Conservation (phyloP, 2,113 vertebrate genomes). For the Xiphophorus maculatus region DNA sequence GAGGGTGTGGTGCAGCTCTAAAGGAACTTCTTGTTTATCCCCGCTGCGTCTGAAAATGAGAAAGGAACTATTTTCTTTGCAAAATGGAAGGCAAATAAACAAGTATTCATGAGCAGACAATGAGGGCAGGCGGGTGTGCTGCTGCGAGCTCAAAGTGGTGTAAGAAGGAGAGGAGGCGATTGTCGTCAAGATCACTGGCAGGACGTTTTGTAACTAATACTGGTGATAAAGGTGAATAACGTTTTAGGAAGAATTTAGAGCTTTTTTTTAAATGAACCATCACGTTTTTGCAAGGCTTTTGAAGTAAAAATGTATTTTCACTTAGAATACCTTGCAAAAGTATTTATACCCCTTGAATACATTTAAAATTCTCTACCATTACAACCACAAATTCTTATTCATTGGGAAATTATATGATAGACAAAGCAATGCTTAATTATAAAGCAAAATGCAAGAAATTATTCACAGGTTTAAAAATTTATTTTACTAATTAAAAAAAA, state of each 20-base stretch:
- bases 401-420: background rate
- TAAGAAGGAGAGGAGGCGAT: conserved; percentile 26
- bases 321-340: background rate
- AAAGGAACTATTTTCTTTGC: conserved; percentile 68
- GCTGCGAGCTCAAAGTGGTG: conserved; percentile 39
- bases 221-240: background rate
- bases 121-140: conserved; percentile 49
- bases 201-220: background rate
- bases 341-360: background rate
- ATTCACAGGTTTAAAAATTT: too few species aligned
- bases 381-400: background rate
- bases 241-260: background rate
- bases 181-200: background rate
- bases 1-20: conserved; percentile 64
- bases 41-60: conserved; percentile 65
- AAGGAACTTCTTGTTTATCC: conserved; percentile 75
- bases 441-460: too few species aligned
- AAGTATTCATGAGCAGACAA: conserved; percentile 69
- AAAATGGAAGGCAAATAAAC: conserved; percentile 75
- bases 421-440: background rate
- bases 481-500: too few species aligned
- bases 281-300: too few species aligned
- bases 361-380: background rate
- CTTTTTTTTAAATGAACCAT: background rate
- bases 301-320: background rate